Evolutionary conservation across 2,797 vertebrate species (phyloP).

Genomic region (Bufotes viridis): DNA sequence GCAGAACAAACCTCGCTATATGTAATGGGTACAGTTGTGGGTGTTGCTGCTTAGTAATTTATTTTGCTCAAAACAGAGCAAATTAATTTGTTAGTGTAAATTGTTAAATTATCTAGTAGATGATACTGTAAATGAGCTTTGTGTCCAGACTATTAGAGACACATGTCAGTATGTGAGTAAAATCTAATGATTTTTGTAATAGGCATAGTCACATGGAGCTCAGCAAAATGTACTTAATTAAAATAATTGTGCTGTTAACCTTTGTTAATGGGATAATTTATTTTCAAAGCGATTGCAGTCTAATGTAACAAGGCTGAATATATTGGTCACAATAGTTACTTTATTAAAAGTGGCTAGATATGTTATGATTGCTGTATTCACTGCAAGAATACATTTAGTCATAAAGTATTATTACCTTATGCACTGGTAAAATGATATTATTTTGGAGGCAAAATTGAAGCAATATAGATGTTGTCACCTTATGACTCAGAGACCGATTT

Average conservation of each 20-base stretch:
- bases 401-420: not conserved
- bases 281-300: not conserved
- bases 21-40: not conserved
- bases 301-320: not conserved
- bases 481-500: too few species aligned
- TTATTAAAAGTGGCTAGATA: not conserved
- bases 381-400: not conserved
- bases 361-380: not conserved
- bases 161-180: slow-evolving; percentile 33
- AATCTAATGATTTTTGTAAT: slow-evolving; percentile 28
- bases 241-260: slow-evolving; percentile 34
- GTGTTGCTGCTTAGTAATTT: not conserved
- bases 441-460: too few species aligned
- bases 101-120: slow-evolving; percentile 9
- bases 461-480: too few species aligned
- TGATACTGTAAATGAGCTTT: slow-evolving; percentile 10
- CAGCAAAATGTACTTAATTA: slow-evolving; percentile 24
- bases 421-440: too few species aligned
- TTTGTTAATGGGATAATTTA: slow-evolving; percentile 35
- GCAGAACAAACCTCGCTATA: too few species aligned
- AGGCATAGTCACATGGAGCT: slow-evolving; percentile 30
- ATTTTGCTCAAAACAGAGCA: slow-evolving; percentile 10
- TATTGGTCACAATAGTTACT: not conserved
- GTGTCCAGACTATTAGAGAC: slow-evolving; percentile 8
- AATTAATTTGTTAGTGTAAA: not conserved